Base-by-base conservation (phyloP, 2,113 vertebrate species). In the Cisticola juncidis region DNA sequence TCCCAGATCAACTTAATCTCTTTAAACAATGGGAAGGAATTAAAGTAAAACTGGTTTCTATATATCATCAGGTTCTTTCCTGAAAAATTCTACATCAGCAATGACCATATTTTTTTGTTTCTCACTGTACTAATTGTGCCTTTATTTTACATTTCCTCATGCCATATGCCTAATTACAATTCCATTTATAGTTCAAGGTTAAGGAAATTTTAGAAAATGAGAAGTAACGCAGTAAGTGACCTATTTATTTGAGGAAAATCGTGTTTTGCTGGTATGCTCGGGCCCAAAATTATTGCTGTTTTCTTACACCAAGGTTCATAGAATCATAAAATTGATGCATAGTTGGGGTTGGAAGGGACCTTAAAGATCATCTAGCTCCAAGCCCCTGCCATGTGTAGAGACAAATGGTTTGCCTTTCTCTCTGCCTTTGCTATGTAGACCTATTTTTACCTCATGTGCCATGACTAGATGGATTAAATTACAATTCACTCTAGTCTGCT, bases 401-500 rank as follows among this genome's bases (percentile, higher is more conserved):
- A 6, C 21, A 26, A 17, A 12, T 15, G 12, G 1, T 65, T 36
- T 86, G 18, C 11, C 24, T 62, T 90, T 22, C 7, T 53, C 21
- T 25, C 9, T 12, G 29, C 0, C 1, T 77, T 62, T 76, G 7
- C 13, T 35, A 20, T 6, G 7, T 21, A 65, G 15, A 62, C 10
- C 15, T 48, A 56, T 36, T 65, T 83, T 86, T 74, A 51, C 3
- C 6, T 80, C 31, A 23, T 21, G 5, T 10, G 4, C 18, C 18
- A 26, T 1, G 13, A 11, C 9, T 25, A 51, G 3, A 48, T 29
- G 29, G 31, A 51, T 31, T 29, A 53, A 87, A 48, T 20, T 23
- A 31, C 9, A 19, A 7, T 19, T 60, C 5, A 10, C 3, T 64
- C 69, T 62, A 31, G 12, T 6, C 5, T 0, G 0, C 12, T 36